Evolutionary conservation across 1,140 invertebrate genomes (phyloP).

Genomic region (Triops longicaudatus): DNA sequence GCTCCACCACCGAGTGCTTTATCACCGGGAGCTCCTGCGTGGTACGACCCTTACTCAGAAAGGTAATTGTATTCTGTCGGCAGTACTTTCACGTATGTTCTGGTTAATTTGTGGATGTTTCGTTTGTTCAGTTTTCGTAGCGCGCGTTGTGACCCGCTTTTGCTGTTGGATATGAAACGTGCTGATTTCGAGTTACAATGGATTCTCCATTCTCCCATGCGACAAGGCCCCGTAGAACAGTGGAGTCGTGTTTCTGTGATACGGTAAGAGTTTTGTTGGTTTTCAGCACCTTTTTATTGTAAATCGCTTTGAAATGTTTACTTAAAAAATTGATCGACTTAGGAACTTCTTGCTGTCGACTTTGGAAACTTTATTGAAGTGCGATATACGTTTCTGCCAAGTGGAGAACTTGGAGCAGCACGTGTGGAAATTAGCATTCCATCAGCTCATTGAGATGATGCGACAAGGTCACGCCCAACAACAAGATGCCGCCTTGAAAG

Average conservation of each 20-base stretch:
- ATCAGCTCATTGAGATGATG: conserved; percentile 78
- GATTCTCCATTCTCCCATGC: conserved; percentile 38
- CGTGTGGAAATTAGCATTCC: conserved; percentile 86
- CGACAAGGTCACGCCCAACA: conserved; percentile 52
- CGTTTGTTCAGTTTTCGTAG: conserved; percentile 41
- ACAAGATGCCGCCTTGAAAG: conserved; percentile 43
- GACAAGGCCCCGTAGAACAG: conserved; percentile 27
- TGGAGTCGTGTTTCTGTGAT: conserved; percentile 29
- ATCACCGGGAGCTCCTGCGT: conserved; percentile 20
- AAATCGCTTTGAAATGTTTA: neutral
- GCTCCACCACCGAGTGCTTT: neutral
- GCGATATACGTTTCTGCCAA: conserved; percentile 79
- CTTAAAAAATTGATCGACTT: conserved; percentile 16
- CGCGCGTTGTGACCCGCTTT: conserved; percentile 42
- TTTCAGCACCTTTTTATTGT: neutral
- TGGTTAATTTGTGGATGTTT: conserved; percentile 28
- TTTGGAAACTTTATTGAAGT: conserved; percentile 61
- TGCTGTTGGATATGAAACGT: conserved; percentile 47
- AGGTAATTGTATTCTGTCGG: conserved; percentile 36
- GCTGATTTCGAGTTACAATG: conserved; percentile 49
- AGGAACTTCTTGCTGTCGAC: conserved; percentile 57
- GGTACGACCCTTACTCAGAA: conserved; percentile 42
- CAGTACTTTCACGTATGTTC: neutral
- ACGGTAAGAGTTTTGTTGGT: conserved; percentile 22
- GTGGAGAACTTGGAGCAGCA: conserved; percentile 79